Conservation (phyloP, 2,888 invertebrate genomes). For the Danaus chrysippus region DNA sequence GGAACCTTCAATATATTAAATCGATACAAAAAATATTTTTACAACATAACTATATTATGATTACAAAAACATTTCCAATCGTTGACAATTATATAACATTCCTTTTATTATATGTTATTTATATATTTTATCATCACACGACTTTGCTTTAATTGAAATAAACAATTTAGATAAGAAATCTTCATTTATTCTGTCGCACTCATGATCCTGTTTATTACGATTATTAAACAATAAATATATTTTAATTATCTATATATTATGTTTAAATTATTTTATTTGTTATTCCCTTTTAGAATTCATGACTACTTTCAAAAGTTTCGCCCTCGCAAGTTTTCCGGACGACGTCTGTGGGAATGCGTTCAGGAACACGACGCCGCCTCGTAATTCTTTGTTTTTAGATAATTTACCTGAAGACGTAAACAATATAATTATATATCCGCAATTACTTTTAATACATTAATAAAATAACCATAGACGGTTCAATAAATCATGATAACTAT, state of each 20-base stretch:
- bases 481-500: too few relatives aligned
- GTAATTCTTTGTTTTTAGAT: constrained; percentile 46
- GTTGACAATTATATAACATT: too few relatives aligned
- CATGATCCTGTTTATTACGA: background rate
- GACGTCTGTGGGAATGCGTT: constrained; percentile 44
- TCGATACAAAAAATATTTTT: too few relatives aligned
- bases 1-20: too few relatives aligned
- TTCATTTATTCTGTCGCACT: too few relatives aligned
- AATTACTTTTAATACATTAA: background rate
- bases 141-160: too few relatives aligned
- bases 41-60: too few relatives aligned
- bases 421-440: background rate
- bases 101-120: too few relatives aligned
- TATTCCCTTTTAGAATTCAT: constrained; percentile 29
- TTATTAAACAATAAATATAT: background rate
- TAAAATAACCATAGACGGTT: too few relatives aligned
- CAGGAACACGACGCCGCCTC: constrained; percentile 52
- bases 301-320: constrained; percentile 32
- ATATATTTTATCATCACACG: too few relatives aligned
- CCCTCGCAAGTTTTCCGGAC: constrained; percentile 42
- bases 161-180: too few relatives aligned
- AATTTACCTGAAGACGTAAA: constrained; percentile 44
- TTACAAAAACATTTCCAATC: too few relatives aligned
- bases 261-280: constrained; percentile 27
- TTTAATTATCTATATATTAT: constrained; percentile 6